These are phyloP conservation scores for Nibea coibor DNA, from an alignment of 2,113 vertebrate species.

Conservation along the genomic window DNA sequence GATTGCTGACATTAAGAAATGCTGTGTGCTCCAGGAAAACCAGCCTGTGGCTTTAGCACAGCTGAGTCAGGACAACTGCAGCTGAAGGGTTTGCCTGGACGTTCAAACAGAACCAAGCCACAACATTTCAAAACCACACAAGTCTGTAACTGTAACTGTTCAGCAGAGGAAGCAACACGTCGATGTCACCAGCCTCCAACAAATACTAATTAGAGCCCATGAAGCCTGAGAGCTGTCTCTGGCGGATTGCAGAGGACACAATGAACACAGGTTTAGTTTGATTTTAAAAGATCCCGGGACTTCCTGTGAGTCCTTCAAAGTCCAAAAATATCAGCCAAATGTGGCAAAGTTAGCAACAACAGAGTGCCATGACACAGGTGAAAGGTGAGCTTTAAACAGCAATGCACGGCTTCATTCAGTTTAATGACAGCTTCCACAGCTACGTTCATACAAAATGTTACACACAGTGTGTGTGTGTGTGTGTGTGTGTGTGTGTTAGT, in stretches of 20 bases:
- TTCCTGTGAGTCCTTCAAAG: neutral
- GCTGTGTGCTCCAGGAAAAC: neutral
- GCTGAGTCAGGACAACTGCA: neutral
- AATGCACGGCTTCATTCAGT: neutral
- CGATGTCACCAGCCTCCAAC: neutral
- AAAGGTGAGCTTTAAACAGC: too few species aligned
- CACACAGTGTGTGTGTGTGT: too few species aligned
- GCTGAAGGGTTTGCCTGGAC: neutral
- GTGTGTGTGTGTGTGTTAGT: too few species aligned
- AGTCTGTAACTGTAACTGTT: neutral
- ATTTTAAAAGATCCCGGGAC: neutral
- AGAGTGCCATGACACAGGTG: too few species aligned
- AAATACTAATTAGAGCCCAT: neutral
- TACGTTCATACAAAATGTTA: too few species aligned
- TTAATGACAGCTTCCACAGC: too few species aligned
- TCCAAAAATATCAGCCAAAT: neutral
- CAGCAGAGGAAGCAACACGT: neutral
- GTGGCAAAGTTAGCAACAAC: neutral
- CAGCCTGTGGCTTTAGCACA: neutral
- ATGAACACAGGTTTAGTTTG: too few species aligned
- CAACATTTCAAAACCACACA: neutral
- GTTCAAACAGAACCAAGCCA: neutral
- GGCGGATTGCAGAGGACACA: neutral
- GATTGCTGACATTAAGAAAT: neutral
- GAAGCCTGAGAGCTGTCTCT: too few species aligned